These are phyloP conservation scores for Halictus ligatus DNA, from an alignment of 2,888 invertebrate genomes.

Conservation along the genomic window DNA sequence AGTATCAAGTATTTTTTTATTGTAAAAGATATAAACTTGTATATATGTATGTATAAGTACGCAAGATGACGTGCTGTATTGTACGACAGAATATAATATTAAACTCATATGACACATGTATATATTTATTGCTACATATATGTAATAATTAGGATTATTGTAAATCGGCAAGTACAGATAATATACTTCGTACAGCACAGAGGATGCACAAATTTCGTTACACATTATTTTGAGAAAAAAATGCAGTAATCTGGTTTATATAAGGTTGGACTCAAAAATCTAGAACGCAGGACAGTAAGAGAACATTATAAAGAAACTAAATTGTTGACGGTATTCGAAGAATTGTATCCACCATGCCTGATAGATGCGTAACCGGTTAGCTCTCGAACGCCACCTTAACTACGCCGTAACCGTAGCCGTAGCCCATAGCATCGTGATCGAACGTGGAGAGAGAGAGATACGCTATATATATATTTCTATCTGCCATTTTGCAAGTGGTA, in stretches of 20 bases:
- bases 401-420: constrained; percentile 25
- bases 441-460: not conserved
- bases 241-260: not conserved
- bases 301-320: not conserved
- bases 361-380: constrained; percentile 6
- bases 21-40: too few relatives aligned
- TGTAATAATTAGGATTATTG: too few relatives aligned
- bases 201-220: too few relatives aligned
- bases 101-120: too few relatives aligned
- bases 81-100: not conserved
- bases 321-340: not conserved
- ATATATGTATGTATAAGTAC: too few relatives aligned
- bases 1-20: too few relatives aligned
- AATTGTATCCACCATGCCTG: not conserved
- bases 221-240: not conserved
- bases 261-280: not conserved
- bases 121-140: too few relatives aligned
- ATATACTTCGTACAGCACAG: too few relatives aligned
- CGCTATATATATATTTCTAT: constrained; percentile 30
- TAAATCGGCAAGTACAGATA: too few relatives aligned
- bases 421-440: constrained; percentile 9
- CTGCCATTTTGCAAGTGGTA: constrained; percentile 69
- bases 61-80: not conserved
- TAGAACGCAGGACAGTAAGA: not conserved
- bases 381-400: constrained; percentile 41